Conservation (phyloP, 2,888 invertebrate species). For the Drosophila greeni region DNA sequence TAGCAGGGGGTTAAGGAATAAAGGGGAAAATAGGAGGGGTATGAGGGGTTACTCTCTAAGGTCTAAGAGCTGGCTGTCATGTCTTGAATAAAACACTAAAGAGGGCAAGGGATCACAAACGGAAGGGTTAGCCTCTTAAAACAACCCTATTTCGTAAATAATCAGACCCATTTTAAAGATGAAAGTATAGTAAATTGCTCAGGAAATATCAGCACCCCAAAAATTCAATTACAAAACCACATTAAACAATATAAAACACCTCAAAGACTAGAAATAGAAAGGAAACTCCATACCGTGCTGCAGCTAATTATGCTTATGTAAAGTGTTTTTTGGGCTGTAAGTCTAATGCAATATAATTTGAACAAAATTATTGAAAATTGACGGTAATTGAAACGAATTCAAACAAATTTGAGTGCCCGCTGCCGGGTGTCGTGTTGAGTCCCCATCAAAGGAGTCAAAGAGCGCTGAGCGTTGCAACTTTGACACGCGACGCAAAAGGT, state of each 20-base stretch:
- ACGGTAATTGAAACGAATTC: slow-evolving; percentile 74
- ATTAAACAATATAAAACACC: neutral
- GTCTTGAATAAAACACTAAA: neutral
- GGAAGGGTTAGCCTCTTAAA: neutral
- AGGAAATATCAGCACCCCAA: neutral
- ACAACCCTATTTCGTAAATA: too few species aligned
- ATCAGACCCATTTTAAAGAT: too few species aligned
- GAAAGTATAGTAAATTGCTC: neutral
- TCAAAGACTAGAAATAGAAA: neutral
- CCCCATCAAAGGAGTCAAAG: slow-evolving; percentile 63
- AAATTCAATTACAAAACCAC: slow-evolving; percentile 3
- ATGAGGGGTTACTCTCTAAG: neutral
- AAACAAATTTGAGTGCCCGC: slow-evolving; percentile 70
- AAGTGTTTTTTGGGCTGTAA: slow-evolving; percentile 32
- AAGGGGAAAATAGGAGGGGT: neutral
- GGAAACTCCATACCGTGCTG: slow-evolving; percentile 23
- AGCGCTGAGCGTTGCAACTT: slow-evolving; percentile 52
- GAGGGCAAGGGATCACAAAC: neutral
- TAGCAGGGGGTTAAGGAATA: neutral
- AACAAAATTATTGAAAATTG: slow-evolving; percentile 73
- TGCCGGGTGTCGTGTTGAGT: slow-evolving; percentile 58
- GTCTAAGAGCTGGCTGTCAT: neutral
- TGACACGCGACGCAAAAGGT: slow-evolving; percentile 58
- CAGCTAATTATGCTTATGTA: slow-evolving; percentile 47
- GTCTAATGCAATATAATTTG: slow-evolving; percentile 69